Evolutionary conservation across 2,888 invertebrate genomes (phyloP).

Genomic region (Cantharis lateralis): DNA sequence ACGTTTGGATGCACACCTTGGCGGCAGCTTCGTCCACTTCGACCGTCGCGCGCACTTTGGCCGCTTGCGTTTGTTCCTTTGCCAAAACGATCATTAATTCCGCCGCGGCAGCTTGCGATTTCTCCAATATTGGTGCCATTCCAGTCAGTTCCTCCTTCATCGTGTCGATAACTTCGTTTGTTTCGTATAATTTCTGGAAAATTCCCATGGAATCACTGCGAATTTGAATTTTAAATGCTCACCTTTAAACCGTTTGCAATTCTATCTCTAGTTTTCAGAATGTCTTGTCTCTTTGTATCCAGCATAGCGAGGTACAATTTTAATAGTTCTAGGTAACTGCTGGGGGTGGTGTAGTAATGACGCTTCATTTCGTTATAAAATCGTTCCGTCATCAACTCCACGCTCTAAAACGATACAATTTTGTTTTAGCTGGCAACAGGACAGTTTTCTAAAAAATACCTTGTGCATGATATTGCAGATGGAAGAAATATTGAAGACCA

Average conservation of each 20-base stretch:
- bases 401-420: conserved; percentile 62
- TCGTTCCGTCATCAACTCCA: conserved; percentile 75
- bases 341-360: conserved; percentile 89
- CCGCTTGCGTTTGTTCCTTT: conserved; percentile 81
- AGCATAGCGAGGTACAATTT: conserved; percentile 77
- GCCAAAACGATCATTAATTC: conserved; percentile 75
- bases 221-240: background rate
- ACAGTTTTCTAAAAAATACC: conserved; percentile 49
- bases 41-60: conserved; percentile 79
- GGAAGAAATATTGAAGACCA: conserved; percentile 61
- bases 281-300: conserved; percentile 70
- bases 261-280: conserved; percentile 67
- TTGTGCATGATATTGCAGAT: conserved; percentile 76
- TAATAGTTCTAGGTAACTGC: conserved; percentile 84
- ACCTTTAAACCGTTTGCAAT: conserved; percentile 75
- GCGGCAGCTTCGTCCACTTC: conserved; percentile 83
- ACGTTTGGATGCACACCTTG: conserved; percentile 60
- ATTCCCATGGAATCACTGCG: background rate
- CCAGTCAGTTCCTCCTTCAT: conserved; percentile 85
- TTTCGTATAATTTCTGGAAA: conserved; percentile 76
- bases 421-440: background rate
- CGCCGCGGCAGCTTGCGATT: conserved; percentile 76
- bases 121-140: conserved; percentile 79
- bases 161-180: conserved; percentile 77
- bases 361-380: conserved; percentile 83